Base-by-base conservation (phyloP, 2,797 vertebrate genomes). In the Gambusia yucatana region DNA sequence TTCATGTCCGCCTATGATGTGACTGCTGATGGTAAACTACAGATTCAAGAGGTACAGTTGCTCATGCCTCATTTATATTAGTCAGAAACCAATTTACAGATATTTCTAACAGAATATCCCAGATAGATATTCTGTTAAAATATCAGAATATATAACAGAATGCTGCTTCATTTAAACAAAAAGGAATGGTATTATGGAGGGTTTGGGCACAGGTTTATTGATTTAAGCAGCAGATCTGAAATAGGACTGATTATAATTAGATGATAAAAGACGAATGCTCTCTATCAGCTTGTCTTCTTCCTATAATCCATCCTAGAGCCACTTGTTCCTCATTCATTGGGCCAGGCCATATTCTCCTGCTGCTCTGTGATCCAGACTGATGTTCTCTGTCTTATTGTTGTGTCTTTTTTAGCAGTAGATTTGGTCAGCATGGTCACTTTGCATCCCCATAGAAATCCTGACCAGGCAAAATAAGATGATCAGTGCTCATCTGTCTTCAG, bases 41-140 rank as follows among this genome's bases (percentile, higher is more conserved):
- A 96, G 91, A 98, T 99, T 85, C 96, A 98, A 70, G 97, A 99
- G 97, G 98, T 99, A 95, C 14, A 44, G 25, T 9, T 0, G n/a
- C 33, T 74, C 16, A 41, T 39, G 36, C 1, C 0, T 59, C 3
- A 20, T 78, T 76, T 16, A 46, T 20, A 4, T 55, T 28, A 61
- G 13, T 9, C 59, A 63, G 17, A 20, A 8, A 20, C 59, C 7
- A 11, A 36, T 17, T 17, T 63, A 63, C 17, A 36, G 6, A 63
- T 8, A 20, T 33, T 63, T 36, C 16, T 36, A 20, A 36, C 14
- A 63, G 7, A 63, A 63, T 17, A 33, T 33, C 33, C 2, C 33
- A 33, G 33, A 1, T 2, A 33, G 33, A 33, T 33, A 33, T 33
- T 33, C 33, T 33, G 33, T 33, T 33, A 33, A 33, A 33, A 33